These are phyloP conservation scores for Hemitrygon akajei DNA, from an alignment of 2,797 vertebrate species.

Conservation along the genomic window DNA sequence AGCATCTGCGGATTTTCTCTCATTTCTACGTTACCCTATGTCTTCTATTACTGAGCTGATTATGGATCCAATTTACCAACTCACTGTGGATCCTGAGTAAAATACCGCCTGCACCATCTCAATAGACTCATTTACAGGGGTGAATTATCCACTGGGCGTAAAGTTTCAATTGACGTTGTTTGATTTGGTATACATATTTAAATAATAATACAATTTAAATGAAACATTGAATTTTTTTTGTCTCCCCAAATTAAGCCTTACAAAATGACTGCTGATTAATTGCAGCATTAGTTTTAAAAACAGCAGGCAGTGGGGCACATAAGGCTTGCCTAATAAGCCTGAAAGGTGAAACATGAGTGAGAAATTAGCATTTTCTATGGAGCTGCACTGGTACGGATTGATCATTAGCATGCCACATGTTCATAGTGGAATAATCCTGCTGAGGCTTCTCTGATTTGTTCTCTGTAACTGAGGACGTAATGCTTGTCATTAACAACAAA, in stretches of 20 bases:
- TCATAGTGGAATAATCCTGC: background rate
- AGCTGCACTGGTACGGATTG: background rate
- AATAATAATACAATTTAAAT: background rate
- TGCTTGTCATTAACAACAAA: background rate
- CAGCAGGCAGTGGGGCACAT: background rate
- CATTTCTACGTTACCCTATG: too few species aligned
- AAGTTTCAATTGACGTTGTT: background rate
- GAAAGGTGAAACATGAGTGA: background rate
- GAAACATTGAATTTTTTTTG: background rate
- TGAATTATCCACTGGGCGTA: background rate
- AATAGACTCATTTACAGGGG: background rate
- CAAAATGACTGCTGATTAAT: background rate
- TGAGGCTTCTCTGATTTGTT: background rate
- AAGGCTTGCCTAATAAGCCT: background rate
- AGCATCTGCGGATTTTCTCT: too few species aligned
- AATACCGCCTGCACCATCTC: background rate
- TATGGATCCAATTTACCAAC: too few species aligned
- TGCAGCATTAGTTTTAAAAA: background rate
- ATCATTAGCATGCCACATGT: background rate
- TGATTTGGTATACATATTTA: background rate
- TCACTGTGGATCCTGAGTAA: too few species aligned
- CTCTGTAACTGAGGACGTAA: background rate
- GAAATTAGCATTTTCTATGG: background rate
- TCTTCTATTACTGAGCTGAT: too few species aligned
- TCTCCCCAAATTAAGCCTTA: background rate